Conservation (phyloP, 1,140 invertebrate species). For the Elysia chlorotica region DNA sequence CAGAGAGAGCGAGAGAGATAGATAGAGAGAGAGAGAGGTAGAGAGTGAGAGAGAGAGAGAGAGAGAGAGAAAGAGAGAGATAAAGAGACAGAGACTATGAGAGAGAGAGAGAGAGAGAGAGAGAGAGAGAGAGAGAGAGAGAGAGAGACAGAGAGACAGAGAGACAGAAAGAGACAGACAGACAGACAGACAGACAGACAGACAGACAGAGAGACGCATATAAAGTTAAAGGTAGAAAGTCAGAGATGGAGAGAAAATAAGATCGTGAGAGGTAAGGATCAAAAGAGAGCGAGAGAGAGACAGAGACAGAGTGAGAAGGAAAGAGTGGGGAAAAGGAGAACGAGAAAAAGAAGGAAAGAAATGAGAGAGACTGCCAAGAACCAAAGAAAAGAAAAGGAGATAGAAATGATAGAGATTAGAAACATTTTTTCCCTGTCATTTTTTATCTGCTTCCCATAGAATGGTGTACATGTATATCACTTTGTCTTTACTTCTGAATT, state of each 20-base stretch:
- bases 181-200: background rate
- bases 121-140: background rate
- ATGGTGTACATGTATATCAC: conserved; percentile 57
- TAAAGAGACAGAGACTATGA: background rate
- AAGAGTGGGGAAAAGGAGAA: background rate
- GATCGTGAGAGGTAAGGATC: background rate
- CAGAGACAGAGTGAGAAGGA: background rate
- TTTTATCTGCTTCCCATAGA: conserved; percentile 26
- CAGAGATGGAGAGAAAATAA: background rate
- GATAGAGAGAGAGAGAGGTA: background rate
- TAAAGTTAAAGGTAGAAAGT: background rate
- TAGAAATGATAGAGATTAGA: background rate
- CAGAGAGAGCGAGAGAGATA: background rate
- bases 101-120: background rate
- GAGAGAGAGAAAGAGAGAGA: background rate
- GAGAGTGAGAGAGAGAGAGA: background rate
- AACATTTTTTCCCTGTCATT: conserved; percentile 32
- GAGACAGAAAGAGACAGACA: background rate
- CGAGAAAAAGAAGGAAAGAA: background rate
- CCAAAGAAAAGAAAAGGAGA: background rate
- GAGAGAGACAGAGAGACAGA: background rate
- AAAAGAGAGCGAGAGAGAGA: background rate
- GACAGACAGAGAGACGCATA: background rate
- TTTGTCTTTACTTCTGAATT: conserved; percentile 45
- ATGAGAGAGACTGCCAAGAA: background rate